Conservation (phyloP, 2,797 vertebrate species). For the Coendou prehensilis region DNA sequence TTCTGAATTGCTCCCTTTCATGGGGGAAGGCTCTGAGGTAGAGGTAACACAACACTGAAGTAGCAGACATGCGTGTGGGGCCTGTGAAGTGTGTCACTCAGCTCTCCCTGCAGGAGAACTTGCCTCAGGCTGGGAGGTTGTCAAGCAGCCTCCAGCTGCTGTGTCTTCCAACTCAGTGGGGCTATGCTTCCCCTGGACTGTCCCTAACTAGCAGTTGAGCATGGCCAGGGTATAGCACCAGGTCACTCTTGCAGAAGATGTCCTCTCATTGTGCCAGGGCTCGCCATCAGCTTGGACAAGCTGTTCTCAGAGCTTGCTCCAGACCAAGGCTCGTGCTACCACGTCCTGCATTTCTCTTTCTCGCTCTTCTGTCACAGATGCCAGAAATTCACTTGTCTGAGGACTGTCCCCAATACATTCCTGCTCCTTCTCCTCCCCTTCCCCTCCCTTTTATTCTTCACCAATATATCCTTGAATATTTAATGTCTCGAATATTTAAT, state of each 20-base stretch:
- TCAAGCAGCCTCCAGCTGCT: accelerated
- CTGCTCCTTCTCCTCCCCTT: too few relatives aligned
- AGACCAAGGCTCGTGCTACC: background rate
- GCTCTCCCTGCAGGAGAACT: background rate
- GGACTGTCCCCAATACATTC: background rate
- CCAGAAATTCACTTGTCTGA: background rate
- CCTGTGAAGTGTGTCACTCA: accelerated
- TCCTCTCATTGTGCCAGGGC: background rate
- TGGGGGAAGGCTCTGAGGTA: accelerated
- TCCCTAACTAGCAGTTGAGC: background rate
- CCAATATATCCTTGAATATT: background rate
- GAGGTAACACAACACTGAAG: background rate
- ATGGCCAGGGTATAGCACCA: accelerated
- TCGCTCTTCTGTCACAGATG: background rate
- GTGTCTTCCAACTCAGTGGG: background rate
- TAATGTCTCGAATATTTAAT: background rate
- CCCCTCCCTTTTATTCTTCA: background rate
- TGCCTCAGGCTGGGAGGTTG: background rate
- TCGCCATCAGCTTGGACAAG: background rate
- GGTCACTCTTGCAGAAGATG: background rate
- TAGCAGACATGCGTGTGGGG: accelerated
- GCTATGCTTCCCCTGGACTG: background rate
- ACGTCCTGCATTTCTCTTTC: background rate
- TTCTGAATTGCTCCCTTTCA: background rate
- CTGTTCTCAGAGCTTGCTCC: background rate